Evolutionary conservation across 2,797 vertebrate species (phyloP).

Genomic region (Semaprochilodus insignis): DNA sequence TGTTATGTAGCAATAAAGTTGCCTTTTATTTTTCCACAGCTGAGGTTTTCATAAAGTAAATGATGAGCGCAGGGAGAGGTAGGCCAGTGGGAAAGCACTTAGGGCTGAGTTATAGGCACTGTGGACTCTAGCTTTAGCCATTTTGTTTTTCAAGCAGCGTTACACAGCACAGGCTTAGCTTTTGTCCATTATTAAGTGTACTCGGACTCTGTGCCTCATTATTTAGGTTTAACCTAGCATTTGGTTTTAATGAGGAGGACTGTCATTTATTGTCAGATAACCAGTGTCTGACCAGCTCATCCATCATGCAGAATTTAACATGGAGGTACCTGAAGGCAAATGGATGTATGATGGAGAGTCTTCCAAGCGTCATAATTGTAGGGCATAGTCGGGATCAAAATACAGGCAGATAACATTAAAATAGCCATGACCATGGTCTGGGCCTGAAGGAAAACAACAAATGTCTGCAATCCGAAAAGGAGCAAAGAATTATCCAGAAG

Average conservation of each 20-base stretch:
- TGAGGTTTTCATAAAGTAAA: slow-evolving; percentile 56
- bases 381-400: too few species aligned
- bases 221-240: background rate
- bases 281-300: background rate
- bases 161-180: background rate
- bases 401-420: background rate
- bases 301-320: background rate
- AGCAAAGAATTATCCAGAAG: too few species aligned
- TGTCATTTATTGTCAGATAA: background rate
- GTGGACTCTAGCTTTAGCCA: slow-evolving; percentile 26
- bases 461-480: too few species aligned
- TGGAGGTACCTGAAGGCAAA: background rate
- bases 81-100: slow-evolving; percentile 43
- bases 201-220: background rate
- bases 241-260: background rate
- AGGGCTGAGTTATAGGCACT: slow-evolving; percentile 50
- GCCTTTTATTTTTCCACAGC: slow-evolving; percentile 58
- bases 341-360: background rate
- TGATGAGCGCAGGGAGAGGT: slow-evolving; percentile 44
- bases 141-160: slow-evolving; percentile 36
- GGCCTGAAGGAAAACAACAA: too few species aligned
- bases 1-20: slow-evolving; percentile 57
- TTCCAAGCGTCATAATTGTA: too few species aligned
- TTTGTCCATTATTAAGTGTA: background rate
- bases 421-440: too few species aligned